Percentiles rank a stretch among this genome's conserved stretches.
Evolutionary conservation across 2,797 vertebrate genomes (phyloP).

Genomic region (Neomorphus geoffroyi): DNA sequence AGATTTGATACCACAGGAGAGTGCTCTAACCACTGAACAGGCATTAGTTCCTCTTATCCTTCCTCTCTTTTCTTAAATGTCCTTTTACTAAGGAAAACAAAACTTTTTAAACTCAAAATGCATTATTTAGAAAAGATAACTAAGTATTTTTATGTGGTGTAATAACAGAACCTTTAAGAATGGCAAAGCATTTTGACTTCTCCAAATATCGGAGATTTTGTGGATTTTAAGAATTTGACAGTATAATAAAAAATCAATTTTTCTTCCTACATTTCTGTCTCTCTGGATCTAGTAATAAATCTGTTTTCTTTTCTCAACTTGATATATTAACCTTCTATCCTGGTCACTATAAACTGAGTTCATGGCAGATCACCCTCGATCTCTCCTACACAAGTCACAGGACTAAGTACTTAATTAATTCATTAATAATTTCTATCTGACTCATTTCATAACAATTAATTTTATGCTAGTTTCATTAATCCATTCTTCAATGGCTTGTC

Average conservation of each 20-base stretch:
- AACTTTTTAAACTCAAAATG: neutral
- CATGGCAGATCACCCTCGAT: neutral
- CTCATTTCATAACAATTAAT: slow-evolving; percentile 50
- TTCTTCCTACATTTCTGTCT: neutral
- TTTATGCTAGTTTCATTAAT: slow-evolving; percentile 51
- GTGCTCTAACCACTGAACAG: neutral
- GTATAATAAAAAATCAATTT: neutral
- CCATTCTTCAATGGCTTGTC: slow-evolving; percentile 41
- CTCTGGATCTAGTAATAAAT: neutral
- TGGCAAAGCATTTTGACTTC: neutral
- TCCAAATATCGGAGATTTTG: neutral
- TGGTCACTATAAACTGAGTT: neutral
- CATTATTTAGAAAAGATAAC: neutral
- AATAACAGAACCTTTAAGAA: neutral
- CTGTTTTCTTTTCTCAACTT: neutral
- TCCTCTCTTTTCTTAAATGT: neutral
- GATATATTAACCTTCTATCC: neutral
- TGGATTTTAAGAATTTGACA: neutral
- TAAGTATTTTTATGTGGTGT: neutral
- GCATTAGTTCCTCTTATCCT: neutral
- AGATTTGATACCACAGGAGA: neutral
- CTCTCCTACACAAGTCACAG: neutral
- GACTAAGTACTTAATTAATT: slow-evolving; percentile 38
- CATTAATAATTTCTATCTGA: slow-evolving; percentile 48
- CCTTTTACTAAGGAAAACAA: neutral